Evolutionary conservation across 2,888 invertebrate species (phyloP).

Genomic region (Ophraella communa): DNA sequence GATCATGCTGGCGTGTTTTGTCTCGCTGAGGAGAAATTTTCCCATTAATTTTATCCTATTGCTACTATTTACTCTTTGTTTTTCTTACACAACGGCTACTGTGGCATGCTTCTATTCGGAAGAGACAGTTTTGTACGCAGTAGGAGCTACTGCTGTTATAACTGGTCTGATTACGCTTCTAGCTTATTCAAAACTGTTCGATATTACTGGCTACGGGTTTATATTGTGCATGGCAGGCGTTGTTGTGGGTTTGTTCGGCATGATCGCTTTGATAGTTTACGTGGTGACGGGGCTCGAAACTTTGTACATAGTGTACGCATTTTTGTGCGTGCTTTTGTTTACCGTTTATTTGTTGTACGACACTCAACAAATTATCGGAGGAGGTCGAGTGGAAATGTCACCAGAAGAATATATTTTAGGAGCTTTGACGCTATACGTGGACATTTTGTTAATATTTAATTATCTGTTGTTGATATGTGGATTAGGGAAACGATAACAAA

Average conservation of each 20-base stretch:
- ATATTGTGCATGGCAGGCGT: constrained; percentile 55
- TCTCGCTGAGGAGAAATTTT: neutral
- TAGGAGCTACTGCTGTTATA: constrained; percentile 63
- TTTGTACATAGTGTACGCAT: constrained; percentile 61
- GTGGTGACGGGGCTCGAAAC: constrained; percentile 20
- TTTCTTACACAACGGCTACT: neutral
- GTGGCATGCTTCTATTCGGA: neutral
- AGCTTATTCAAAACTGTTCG: constrained; percentile 59
- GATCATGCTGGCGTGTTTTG: neutral
- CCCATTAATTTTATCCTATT: neutral
- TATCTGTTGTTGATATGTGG: neutral
- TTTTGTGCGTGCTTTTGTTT: constrained; percentile 61
- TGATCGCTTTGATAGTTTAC: constrained; percentile 27
- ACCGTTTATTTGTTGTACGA: constrained; percentile 66
- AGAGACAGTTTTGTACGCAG: constrained; percentile 55
- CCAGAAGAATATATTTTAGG: constrained; percentile 71
- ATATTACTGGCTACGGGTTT: constrained; percentile 63
- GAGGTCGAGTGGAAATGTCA: constrained; percentile 64
- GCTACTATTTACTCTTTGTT: neutral
- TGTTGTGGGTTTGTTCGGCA: constrained; percentile 37
- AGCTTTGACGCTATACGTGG: constrained; percentile 68
- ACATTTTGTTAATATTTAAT: constrained; percentile 60
- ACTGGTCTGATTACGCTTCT: constrained; percentile 63
- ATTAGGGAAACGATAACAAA: constrained; percentile 47
- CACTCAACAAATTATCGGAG: constrained; percentile 71